Conservation (phyloP, 2,113 vertebrate genomes). For the Centrocercus urophasianus region DNA sequence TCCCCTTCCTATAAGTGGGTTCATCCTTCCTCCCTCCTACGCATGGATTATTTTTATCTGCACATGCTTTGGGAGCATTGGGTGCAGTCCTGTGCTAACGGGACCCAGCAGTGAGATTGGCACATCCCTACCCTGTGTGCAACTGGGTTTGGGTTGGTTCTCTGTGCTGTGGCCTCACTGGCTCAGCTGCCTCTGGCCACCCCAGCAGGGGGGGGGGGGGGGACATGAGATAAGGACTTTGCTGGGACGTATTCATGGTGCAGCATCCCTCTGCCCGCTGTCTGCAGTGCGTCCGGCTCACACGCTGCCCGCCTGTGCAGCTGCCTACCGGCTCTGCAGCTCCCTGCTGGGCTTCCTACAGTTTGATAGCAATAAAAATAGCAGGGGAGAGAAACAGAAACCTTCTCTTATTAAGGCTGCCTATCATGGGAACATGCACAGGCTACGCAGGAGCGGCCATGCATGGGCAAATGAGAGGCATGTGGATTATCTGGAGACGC, state of each 20-base stretch:
- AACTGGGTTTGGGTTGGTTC: background rate
- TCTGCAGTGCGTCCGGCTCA: background rate
- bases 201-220: background rate
- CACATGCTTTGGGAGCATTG: background rate
- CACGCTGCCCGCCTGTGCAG: rapidly evolving
- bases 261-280: background rate
- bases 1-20: background rate
- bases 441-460: background rate
- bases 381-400: conserved; percentile 13
- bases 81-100: background rate
- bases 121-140: rapidly evolving
- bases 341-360: background rate
- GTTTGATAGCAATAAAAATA: background rate
- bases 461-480: background rate
- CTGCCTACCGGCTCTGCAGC: background rate
- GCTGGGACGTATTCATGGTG: background rate
- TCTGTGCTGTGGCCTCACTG: background rate
- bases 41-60: conserved; percentile 54
- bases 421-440: background rate
- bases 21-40: background rate
- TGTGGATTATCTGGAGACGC: background rate
- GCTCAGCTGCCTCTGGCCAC: background rate
- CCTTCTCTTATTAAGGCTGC: background rate
- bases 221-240: too few species aligned
- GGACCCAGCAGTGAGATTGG: background rate